Evolutionary conservation across 2,888 invertebrate genomes (phyloP).

Genomic region (Chymomyza procnemis): DNA sequence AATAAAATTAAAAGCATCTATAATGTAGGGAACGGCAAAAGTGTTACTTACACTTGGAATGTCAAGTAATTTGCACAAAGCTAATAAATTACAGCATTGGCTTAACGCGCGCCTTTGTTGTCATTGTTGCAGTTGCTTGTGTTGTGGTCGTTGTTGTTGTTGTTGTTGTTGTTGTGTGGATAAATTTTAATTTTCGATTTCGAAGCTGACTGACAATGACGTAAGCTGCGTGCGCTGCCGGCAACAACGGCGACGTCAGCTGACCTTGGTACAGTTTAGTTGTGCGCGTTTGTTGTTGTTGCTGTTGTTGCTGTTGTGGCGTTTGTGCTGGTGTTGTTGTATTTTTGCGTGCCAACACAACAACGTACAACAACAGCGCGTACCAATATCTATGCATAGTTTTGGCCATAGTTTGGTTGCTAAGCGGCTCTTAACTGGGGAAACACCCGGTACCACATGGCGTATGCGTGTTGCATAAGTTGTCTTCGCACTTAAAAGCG

Average conservation of each 20-base stretch:
- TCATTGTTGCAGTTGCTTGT: conserved; percentile 16
- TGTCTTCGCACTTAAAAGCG: not conserved
- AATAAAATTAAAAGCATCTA: not conserved
- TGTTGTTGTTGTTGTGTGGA: conserved; percentile 15
- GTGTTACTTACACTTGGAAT: not conserved
- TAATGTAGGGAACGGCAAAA: not conserved
- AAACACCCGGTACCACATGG: not conserved
- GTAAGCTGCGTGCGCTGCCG: conserved; percentile 54
- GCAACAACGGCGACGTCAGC: conserved; percentile 38
- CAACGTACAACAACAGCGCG: not conserved
- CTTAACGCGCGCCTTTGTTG: conserved; percentile 23
- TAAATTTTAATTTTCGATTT: conserved; percentile 54
- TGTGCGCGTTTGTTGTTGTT: conserved; percentile 21
- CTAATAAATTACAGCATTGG: conserved; percentile 59
- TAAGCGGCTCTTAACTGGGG: not conserved
- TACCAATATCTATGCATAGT: not conserved
- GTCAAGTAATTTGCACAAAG: conserved; percentile 46
- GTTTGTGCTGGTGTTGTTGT: too few species aligned
- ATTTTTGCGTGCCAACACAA: conserved; percentile 24
- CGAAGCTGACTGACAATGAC: conserved; percentile 32
- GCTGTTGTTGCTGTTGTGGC: conserved; percentile 18
- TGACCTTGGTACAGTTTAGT: conserved; percentile 47
- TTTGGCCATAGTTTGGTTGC: not conserved
- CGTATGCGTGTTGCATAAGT: conserved; percentile 3
- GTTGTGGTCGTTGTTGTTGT: conserved; percentile 10